Evolutionary conservation across 2,888 invertebrate genomes (phyloP), one percentile per base, ranked within the genome.

Genomic region (Orthosia gothica): DNA sequence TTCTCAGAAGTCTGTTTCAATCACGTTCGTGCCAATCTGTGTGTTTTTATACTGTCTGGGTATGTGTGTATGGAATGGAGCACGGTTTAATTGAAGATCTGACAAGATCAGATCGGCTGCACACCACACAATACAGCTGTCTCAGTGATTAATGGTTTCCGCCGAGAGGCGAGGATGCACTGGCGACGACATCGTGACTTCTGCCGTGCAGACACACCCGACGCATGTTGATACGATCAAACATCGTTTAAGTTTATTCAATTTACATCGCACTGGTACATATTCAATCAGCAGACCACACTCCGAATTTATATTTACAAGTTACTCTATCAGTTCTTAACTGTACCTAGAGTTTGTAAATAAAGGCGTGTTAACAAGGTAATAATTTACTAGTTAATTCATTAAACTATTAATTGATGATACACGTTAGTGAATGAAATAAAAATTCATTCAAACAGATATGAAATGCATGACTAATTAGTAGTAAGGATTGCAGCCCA

Each of bases 101-200:
- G 50, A 59, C 5, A 9, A 72, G 70, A 70, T 81, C 64, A 76
- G 20, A 82, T 80, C 70, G 45, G 47, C 32, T 77, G 23, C 52
- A 64, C 68, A 58, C 15, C 15, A 73, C 16, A 73, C 47, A 65
- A 64, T 82, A n/a, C 63, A 55, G 32, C 63, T 82, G 58, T 67
- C 79, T 63, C 45, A 55, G 50, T 74, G 57, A 49, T 62, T 54
- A 81, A 79, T 75, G 61, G 40, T 49, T 70, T 70, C 65, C 69
- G 76, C 49, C 18, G 66, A 47, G 16, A n/a, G 2, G 9, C 52
- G 50, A 26, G 59, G 59, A 49, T 75, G 76, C 76, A 62, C 81
- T 13, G 9, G 70, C 67, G 66, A 45, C 64, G 32, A 76, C 32
- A 26, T 20, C 18, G 52, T 47, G 47, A 55, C 62, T 45, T 45